Conservation (phyloP, 1,140 invertebrate species). For the Parasteatoda tepidariorum region DNA sequence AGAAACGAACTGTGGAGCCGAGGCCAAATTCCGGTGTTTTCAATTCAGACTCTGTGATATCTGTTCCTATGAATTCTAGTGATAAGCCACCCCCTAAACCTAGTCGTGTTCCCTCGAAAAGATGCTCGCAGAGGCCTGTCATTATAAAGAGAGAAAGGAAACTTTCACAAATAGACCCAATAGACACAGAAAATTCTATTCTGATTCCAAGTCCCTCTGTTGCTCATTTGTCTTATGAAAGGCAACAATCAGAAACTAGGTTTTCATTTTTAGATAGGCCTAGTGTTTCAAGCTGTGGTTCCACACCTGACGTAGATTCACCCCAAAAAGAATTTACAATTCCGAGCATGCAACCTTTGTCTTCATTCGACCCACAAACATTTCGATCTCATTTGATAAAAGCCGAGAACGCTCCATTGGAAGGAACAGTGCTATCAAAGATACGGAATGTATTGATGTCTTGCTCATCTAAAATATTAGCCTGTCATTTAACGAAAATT, state of each 20-base stretch:
- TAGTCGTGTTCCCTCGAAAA: slow-evolving; percentile 73
- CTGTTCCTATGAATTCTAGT: background rate
- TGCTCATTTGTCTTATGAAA: background rate
- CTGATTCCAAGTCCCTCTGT: background rate
- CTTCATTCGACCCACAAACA: slow-evolving; percentile 81
- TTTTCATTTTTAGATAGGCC: slow-evolving; percentile 47
- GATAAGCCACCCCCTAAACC: slow-evolving; percentile 78
- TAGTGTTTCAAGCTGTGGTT: slow-evolving; percentile 29
- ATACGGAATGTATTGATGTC: slow-evolving; percentile 81
- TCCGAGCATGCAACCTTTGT: slow-evolving; percentile 69
- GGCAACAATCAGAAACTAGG: slow-evolving; percentile 45
- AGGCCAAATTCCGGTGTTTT: slow-evolving; percentile 59
- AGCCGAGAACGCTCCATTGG: slow-evolving; percentile 85
- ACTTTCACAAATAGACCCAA: background rate
- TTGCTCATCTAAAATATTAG: slow-evolving; percentile 81
- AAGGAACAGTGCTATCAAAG: slow-evolving; percentile 82
- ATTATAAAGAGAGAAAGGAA: slow-evolving; percentile 3
- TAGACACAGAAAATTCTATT: background rate
- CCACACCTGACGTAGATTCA: background rate
- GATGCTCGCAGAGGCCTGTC: slow-evolving; percentile 24
- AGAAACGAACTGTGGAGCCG: slow-evolving; percentile 63
- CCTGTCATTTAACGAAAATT: slow-evolving; percentile 85
- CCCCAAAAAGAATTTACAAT: slow-evolving; percentile 36
- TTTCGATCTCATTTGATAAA: slow-evolving; percentile 73
- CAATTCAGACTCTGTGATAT: background rate